These are phyloP conservation scores for Canis aureus DNA, from an alignment of 2,113 vertebrate genomes.

Conservation along the genomic window DNA sequence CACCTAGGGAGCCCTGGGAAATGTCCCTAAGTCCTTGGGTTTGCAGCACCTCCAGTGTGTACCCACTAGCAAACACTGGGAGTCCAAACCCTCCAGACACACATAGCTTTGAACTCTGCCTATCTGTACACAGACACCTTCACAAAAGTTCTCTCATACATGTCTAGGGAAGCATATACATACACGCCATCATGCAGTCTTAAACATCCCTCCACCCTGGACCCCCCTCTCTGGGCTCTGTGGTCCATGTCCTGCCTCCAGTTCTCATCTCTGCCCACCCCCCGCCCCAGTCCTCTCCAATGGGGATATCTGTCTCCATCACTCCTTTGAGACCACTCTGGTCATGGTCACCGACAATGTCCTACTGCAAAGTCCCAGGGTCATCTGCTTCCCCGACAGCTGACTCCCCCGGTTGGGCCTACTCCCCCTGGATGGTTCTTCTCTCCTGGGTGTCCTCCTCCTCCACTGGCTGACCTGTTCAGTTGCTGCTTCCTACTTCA, in stretches of 20 bases:
- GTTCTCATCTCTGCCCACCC: background rate
- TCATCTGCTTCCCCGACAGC: background rate
- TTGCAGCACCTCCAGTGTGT: background rate
- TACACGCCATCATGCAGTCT: background rate
- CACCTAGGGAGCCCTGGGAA: background rate
- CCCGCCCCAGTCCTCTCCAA: background rate
- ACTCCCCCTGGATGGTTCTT: background rate
- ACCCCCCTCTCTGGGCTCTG: background rate
- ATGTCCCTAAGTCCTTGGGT: background rate
- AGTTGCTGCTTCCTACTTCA: background rate
- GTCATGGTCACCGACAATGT: background rate
- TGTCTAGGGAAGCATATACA: no score
- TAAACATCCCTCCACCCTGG: background rate
- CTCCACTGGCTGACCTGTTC: background rate
- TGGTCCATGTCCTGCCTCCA: background rate
- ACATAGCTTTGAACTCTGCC: background rate
- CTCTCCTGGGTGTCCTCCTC: background rate
- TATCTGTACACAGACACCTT: background rate
- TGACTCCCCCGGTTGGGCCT: background rate
- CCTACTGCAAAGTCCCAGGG: background rate
- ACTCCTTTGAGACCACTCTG: background rate
- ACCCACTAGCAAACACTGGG: background rate
- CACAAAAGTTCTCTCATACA: background rate
- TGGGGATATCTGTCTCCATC: background rate
- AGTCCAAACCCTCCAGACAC: background rate